Percentiles rank a stretch among this genome's conserved stretches.
Conservation (phyloP, 2,797 vertebrate species). For the Sternarchorhynchus goeldii region DNA sequence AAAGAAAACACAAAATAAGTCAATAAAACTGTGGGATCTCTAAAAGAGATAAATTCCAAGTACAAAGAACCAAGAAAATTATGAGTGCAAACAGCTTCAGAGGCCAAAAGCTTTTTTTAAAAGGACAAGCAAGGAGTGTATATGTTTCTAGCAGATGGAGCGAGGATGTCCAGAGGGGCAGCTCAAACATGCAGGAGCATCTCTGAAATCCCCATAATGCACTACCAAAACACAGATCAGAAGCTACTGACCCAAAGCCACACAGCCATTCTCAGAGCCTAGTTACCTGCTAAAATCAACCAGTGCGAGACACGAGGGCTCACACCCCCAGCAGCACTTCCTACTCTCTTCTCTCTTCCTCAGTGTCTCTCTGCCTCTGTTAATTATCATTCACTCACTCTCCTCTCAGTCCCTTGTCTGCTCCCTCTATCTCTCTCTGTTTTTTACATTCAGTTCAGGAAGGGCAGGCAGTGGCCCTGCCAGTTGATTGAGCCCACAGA, state of each 20-base stretch:
- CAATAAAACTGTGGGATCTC: constrained; percentile 12
- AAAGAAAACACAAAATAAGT: constrained; percentile 12
- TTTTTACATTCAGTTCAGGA: constrained; percentile 45
- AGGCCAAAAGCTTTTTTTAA: constrained; percentile 4
- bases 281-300: constrained; percentile 68
- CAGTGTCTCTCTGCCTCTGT: constrained; percentile 1
- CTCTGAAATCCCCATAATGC: constrained; percentile 66
- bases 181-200: constrained; percentile 63
- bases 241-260: constrained; percentile 69
- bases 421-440: constrained; percentile 12
- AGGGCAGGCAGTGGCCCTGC: constrained; percentile 44
- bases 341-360: neutral
- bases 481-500: constrained; percentile 66
- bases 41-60: constrained; percentile 20
- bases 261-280: constrained; percentile 58
- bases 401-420: constrained; percentile 1
- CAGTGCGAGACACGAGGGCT: constrained; percentile 29
- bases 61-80: constrained; percentile 20
- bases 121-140: constrained; percentile 11
- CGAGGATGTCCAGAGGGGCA: constrained; percentile 39
- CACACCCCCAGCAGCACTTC: constrained; percentile 7
- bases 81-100: constrained; percentile 21
- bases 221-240: constrained; percentile 71
- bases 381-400: constrained; percentile 9
- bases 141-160: constrained; percentile 38